Percentiles rank a stretch among this genome's conserved stretches.
Evolutionary conservation across 2,888 invertebrate genomes (phyloP).

Genomic region (Drosophila nigritarsus): DNA sequence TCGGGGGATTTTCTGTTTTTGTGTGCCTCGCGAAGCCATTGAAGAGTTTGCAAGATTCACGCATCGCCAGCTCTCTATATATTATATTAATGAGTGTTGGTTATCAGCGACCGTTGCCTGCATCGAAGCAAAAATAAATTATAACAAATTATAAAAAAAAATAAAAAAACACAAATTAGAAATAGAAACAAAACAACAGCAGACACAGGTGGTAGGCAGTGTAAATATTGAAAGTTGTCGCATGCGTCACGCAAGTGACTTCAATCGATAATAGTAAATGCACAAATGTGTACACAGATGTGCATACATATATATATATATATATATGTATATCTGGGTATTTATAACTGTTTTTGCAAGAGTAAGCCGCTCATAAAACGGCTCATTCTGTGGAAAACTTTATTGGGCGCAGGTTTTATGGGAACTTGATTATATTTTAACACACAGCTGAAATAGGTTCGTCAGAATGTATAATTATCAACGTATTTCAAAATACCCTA

Average conservation of each 20-base stretch:
- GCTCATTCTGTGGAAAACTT: neutral
- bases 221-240: conserved; percentile 39
- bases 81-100: conserved; percentile 4
- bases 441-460: conserved; percentile 11
- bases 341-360: conserved; percentile 20
- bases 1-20: neutral
- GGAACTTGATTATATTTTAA: conserved; percentile 7
- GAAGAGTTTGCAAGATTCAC: conserved; percentile 27
- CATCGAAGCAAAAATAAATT: conserved; percentile 7
- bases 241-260: conserved; percentile 43
- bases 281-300: neutral
- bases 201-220: conserved; percentile 17
- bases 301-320: neutral
- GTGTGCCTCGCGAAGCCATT: neutral
- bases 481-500: conserved; percentile 12
- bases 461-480: neutral
- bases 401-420: neutral
- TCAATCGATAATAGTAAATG: conserved; percentile 24
- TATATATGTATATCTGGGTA: conserved; percentile 2
- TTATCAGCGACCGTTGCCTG: conserved; percentile 20
- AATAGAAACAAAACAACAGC: conserved; percentile 10
- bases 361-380: conserved; percentile 3
- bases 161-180: conserved; percentile 7
- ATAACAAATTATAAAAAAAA: conserved; percentile 2
- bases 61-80: conserved; percentile 26